A percentile compares a stretch with the other conserved stretches of the same genome.
Evolutionary conservation across 2,888 invertebrate species (phyloP).

Genomic region (Drosophila dives): DNA sequence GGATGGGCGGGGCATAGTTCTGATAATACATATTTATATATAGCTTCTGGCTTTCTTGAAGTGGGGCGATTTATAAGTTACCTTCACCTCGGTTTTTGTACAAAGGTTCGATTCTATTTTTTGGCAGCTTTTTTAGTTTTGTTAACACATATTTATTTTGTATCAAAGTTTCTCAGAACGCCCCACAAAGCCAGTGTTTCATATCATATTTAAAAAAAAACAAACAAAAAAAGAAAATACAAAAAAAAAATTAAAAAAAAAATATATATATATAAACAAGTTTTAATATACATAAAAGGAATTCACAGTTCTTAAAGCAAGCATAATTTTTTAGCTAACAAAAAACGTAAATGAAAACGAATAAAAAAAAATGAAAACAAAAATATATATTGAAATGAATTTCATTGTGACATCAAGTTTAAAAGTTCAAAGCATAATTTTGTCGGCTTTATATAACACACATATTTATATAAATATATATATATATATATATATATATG

Average conservation of each 20-base stretch:
- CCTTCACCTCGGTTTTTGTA: constrained; percentile 19
- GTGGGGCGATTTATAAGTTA: constrained; percentile 8
- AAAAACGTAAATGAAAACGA: constrained; percentile 38
- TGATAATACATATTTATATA: constrained; percentile 5
- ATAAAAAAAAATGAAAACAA: constrained; percentile 19
- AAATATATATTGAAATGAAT: constrained; percentile 41
- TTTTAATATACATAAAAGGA: constrained; percentile 47
- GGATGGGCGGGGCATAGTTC: constrained; percentile 7
- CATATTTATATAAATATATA: constrained; percentile 27
- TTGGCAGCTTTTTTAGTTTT: constrained; percentile 2
- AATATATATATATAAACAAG: constrained; percentile 16
- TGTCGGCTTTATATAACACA: constrained; percentile 66
- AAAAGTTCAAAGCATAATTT: constrained; percentile 73
- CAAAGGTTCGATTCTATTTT: constrained; percentile 17
- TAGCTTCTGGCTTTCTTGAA: constrained; percentile 9
- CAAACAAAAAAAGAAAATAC: constrained; percentile 34
- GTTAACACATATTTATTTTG: background rate
- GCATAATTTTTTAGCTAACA: constrained; percentile 58
- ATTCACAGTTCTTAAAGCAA: constrained; percentile 40
- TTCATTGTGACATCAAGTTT: constrained; percentile 61
- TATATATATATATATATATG: constrained; percentile 15
- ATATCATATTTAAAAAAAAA: constrained; percentile 57
- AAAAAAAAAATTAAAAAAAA: constrained; percentile 38
- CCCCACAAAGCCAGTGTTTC: constrained; percentile 51
- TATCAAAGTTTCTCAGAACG: constrained; percentile 3